These are phyloP conservation scores for Zeugodacus cucurbitae DNA, from an alignment of 1,140 invertebrate species.

Conservation along the genomic window DNA sequence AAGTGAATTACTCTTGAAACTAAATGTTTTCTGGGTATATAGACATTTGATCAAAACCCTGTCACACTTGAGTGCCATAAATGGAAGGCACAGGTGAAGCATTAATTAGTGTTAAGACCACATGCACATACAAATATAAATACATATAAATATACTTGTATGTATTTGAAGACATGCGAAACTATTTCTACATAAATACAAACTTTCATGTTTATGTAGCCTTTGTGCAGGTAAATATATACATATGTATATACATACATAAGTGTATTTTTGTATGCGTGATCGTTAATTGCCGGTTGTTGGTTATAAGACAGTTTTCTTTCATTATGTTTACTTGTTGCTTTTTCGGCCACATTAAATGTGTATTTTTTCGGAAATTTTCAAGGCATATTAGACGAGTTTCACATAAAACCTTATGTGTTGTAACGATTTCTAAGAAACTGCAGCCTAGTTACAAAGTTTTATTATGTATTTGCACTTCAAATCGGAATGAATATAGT, in stretches of 20 bases:
- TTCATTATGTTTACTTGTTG: neutral
- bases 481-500: no score
- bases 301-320: neutral
- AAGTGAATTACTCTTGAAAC: neutral
- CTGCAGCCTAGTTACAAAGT: no score
- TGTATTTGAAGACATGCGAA: no score
- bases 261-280: no score
- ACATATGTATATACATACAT: neutral
- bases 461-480: no score
- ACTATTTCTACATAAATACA: no score
- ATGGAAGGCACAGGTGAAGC: neutral
- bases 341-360: neutral
- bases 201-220: no score
- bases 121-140: no score
- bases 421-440: no score
- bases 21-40: neutral
- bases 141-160: no score
- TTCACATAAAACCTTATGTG: neutral
- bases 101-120: neutral
- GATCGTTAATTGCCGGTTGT: neutral
- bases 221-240: no score
- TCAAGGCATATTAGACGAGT: neutral
- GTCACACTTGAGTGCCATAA: constrained; percentile 7
- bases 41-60: neutral
- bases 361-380: neutral